These are phyloP conservation scores for Sebastes wilsoni DNA, from an alignment of 2,797 vertebrate species.

Conservation along the genomic window DNA sequence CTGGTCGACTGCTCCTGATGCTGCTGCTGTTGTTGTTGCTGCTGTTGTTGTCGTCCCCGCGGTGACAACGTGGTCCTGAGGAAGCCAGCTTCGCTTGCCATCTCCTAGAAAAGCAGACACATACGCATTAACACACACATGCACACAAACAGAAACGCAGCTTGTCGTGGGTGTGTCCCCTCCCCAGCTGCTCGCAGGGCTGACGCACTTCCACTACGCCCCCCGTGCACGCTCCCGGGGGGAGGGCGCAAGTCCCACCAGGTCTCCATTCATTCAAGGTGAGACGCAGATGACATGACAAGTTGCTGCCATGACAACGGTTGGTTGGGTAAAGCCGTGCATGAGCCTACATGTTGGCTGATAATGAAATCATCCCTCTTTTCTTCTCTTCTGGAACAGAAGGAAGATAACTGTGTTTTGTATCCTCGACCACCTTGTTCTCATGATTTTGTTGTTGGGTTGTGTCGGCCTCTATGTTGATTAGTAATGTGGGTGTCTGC, in stretches of 20 bases:
- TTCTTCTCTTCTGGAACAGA: constrained; percentile 42
- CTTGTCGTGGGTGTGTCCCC: constrained; percentile 76
- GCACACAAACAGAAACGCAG: constrained; percentile 54
- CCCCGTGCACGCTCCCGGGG: constrained; percentile 27
- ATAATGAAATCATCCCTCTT: constrained; percentile 67
- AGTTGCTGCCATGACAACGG: constrained; percentile 82
- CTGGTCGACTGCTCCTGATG: constrained; percentile 15
- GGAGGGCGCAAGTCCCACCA: constrained; percentile 62
- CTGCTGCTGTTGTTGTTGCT: constrained; percentile 22
- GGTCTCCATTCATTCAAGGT: constrained; percentile 81
- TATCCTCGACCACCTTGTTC: neutral
- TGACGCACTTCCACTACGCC: constrained; percentile 75
- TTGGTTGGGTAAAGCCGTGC: constrained; percentile 62
- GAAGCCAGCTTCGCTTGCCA: constrained; percentile 32
- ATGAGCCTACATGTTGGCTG: constrained; percentile 66
- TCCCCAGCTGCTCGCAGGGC: constrained; percentile 59
- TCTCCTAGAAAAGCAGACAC: constrained; percentile 44
- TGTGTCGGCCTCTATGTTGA: neutral
- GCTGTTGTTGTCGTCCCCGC: constrained; percentile 46
- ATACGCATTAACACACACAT: constrained; percentile 28
- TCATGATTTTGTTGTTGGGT: neutral
- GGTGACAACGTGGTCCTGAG: constrained; percentile 49
- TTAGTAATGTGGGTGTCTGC: neutral
- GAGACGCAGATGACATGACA: constrained; percentile 76
- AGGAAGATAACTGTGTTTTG: constrained; percentile 14